Evolutionary conservation across 1,140 invertebrate genomes (phyloP).

Genomic region (Drosophila ananassae): DNA sequence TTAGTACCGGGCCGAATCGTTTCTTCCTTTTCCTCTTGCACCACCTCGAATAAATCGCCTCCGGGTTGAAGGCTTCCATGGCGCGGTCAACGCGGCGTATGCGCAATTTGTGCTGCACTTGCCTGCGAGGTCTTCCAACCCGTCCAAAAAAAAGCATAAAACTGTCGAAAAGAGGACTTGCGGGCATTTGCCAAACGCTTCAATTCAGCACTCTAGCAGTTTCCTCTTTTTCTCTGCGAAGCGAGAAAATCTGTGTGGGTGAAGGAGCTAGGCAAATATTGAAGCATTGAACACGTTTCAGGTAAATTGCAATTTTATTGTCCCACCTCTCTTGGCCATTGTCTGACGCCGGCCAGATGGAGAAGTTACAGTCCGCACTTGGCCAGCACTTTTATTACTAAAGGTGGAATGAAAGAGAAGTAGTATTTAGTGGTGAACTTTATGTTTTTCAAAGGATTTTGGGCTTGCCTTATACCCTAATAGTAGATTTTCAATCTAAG

Average conservation of each 20-base stretch:
- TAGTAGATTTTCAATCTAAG: too few relatives aligned
- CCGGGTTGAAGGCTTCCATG: constrained; percentile 19
- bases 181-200: constrained; percentile 71
- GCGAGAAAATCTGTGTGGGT: constrained; percentile 5
- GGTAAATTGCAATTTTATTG: constrained; percentile 78
- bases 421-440: constrained; percentile 1
- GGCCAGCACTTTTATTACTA: constrained; percentile 16
- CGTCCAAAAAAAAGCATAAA: constrained; percentile 43
- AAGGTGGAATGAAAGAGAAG: background rate
- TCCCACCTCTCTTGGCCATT: constrained; percentile 50
- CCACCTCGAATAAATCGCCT: constrained; percentile 54
- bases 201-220: constrained; percentile 58
- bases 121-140: constrained; percentile 29
- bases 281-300: constrained; percentile 74
- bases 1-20: constrained; percentile 51
- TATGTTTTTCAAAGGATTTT: background rate
- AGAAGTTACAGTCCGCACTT: constrained; percentile 11
- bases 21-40: constrained; percentile 1
- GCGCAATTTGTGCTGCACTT: constrained; percentile 71
- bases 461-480: background rate
- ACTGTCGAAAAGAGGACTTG: constrained; percentile 72
- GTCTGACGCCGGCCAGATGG: constrained; percentile 5
- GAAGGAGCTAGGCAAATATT: constrained; percentile 65
- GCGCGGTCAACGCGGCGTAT: constrained; percentile 61
- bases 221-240: background rate